Percentiles rank a stretch among this genome's conserved stretches.
These are phyloP conservation scores for Orthonychiurus folsomi DNA, from an alignment of 2,888 invertebrate genomes.

Conservation along the genomic window DNA sequence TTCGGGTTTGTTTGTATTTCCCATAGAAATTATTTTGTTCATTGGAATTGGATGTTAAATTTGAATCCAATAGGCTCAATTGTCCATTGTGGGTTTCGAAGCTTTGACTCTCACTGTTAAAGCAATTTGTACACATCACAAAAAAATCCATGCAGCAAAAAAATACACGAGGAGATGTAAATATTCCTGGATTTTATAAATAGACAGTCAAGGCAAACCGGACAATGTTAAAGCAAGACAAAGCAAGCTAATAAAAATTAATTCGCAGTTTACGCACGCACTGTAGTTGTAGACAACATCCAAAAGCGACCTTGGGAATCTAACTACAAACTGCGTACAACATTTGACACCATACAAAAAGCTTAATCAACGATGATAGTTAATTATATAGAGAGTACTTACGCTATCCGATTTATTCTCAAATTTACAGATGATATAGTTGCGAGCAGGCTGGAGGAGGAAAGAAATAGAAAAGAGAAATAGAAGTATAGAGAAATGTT, in stretches of 20 bases:
- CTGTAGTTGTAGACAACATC: no score
- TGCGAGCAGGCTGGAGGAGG: conserved; percentile 71
- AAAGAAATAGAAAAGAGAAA: background rate
- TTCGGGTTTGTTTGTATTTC: background rate
- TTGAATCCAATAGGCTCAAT: no score
- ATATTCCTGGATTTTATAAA: no score
- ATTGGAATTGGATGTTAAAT: background rate
- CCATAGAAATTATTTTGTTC: background rate
- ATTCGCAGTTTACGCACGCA: no score
- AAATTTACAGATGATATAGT: conserved; percentile 86
- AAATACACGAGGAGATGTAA: background rate
- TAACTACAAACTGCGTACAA: background rate
- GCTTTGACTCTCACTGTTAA: background rate
- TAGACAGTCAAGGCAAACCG: no score
- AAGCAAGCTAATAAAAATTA: no score
- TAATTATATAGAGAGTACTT: conserved; percentile 50
- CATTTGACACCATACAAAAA: background rate
- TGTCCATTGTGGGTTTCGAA: background rate
- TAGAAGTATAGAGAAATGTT: no score
- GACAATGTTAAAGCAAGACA: no score
- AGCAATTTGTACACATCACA: background rate
- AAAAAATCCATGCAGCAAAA: background rate
- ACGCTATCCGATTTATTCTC: conserved; percentile 85
- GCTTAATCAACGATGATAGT: background rate
- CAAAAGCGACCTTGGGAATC: no score